Conservation (phyloP, 2,113 vertebrate genomes). For the Pseudois nayaur region DNA sequence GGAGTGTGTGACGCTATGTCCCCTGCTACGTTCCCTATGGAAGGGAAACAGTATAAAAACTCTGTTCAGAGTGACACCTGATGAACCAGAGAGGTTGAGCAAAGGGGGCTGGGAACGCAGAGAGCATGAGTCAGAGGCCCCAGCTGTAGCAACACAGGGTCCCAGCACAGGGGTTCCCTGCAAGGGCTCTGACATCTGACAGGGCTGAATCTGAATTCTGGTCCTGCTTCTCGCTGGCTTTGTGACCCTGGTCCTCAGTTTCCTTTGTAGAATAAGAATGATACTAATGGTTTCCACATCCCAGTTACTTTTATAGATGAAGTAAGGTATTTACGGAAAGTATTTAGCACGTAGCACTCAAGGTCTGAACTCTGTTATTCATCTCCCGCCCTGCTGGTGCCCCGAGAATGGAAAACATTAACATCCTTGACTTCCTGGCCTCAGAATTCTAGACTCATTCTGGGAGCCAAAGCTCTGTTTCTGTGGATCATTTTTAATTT, state of each 20-base stretch:
- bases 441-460: not conserved
- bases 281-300: not conserved
- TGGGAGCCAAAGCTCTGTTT: not conserved
- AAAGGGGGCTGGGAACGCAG: not conserved
- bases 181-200: not conserved
- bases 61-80: not conserved
- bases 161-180: accelerated
- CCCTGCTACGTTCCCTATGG: not conserved
- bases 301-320: not conserved
- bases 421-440: too few relatives aligned
- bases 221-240: not conserved
- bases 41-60: not conserved
- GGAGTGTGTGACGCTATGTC: not conserved
- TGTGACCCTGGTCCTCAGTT: not conserved
- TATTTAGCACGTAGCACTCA: not conserved
- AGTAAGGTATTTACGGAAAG: not conserved
- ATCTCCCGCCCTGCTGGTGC: not conserved
- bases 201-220: not conserved
- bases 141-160: not conserved
- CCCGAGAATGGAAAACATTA: not conserved
- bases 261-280: not conserved
- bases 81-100: not conserved
- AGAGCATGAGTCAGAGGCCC: not conserved
- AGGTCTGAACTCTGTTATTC: too few relatives aligned
- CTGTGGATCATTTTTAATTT: not conserved